Percentiles rank a stretch among this genome's conserved stretches.
Evolutionary conservation across 2,888 invertebrate species (phyloP).

Genomic region (Eristalis tenax): DNA sequence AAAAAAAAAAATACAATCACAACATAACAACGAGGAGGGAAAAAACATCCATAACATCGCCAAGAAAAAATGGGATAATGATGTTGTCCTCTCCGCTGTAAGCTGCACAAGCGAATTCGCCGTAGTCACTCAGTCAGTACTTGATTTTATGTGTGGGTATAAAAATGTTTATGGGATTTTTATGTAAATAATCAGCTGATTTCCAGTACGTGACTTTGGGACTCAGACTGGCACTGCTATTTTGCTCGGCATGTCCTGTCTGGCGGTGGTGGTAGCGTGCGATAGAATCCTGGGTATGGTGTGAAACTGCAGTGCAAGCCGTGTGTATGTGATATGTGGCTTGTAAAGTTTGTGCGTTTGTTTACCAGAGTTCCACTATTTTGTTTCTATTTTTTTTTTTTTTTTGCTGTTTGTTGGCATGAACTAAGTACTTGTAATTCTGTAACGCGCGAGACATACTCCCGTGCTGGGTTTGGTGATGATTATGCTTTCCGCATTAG

Average conservation of each 20-base stretch:
- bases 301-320: slow-evolving; percentile 54
- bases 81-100: slow-evolving; percentile 52
- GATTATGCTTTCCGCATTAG: slow-evolving; percentile 52
- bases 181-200: slow-evolving; percentile 72
- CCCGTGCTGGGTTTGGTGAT: slow-evolving; percentile 45
- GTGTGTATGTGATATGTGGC: slow-evolving; percentile 15
- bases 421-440: slow-evolving; percentile 53
- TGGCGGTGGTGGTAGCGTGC: neutral
- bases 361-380: slow-evolving; percentile 25
- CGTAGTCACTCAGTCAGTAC: slow-evolving; percentile 39
- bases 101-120: slow-evolving; percentile 36
- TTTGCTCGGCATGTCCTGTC: neutral
- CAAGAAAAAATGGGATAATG: slow-evolving; percentile 49
- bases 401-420: slow-evolving; percentile 7
- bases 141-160: slow-evolving; percentile 41
- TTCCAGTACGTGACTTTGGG: slow-evolving; percentile 66
- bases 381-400: slow-evolving; percentile 6
- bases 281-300: neutral
- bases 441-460: slow-evolving; percentile 40
- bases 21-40: slow-evolving; percentile 9
- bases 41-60: neutral
- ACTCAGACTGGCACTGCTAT: slow-evolving; percentile 17
- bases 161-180: slow-evolving; percentile 68
- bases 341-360: slow-evolving; percentile 62
- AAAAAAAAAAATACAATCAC: slow-evolving; percentile 54